Evolutionary conservation across 2,797 vertebrate species (phyloP).

Genomic region (Liasis olivaceus): DNA sequence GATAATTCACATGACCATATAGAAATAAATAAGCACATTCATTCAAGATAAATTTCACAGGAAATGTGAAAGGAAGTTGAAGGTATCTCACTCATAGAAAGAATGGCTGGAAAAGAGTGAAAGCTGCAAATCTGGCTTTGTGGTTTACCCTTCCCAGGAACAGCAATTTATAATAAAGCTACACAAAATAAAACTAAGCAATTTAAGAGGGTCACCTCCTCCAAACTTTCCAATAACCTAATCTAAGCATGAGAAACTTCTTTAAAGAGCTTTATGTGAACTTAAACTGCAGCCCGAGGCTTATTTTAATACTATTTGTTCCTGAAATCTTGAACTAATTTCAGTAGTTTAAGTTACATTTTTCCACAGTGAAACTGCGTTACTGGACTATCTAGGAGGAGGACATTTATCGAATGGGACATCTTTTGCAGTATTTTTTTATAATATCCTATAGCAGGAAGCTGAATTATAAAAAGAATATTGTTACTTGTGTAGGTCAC

Average conservation of each 20-base stretch:
- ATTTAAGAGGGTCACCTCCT: background rate
- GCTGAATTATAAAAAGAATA: background rate
- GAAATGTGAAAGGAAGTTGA: background rate
- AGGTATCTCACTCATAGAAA: background rate
- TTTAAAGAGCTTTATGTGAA: background rate
- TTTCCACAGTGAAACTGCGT: background rate
- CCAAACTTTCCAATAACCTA: background rate
- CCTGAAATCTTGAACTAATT: background rate
- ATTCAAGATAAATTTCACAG: background rate
- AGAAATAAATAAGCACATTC: background rate
- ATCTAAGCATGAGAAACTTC: background rate
- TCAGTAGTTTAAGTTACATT: background rate
- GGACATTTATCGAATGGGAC: background rate
- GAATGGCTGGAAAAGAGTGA: background rate
- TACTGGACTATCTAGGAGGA: background rate
- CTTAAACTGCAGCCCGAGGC: background rate
- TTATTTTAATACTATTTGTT: background rate
- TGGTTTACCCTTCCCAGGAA: background rate
- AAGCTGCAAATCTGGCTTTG: background rate
- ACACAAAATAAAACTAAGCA: background rate
- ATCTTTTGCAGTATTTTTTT: background rate
- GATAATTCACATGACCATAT: background rate
- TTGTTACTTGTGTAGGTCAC: no score
- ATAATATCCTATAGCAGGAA: background rate
- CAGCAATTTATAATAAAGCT: background rate